Evolutionary conservation across 1,140 invertebrate genomes (phyloP), one percentile per base, ranked within the genome.

Genomic region (Drosophila kepulauana): DNA sequence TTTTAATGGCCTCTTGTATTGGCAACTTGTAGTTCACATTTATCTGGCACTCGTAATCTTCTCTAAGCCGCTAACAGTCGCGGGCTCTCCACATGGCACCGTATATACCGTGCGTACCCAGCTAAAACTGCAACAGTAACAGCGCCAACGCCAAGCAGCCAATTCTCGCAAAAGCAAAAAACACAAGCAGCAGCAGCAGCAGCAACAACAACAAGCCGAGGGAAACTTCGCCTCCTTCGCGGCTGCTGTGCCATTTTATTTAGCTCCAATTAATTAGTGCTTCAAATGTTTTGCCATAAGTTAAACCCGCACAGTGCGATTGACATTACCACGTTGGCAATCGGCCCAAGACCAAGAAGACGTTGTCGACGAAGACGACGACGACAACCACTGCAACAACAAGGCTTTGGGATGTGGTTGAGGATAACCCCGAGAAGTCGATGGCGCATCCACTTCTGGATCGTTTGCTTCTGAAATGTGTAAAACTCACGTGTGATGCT

Each of bases 251-350:
- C 87, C 84, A 82, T 92, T 92, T 92, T 92, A 92, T 92, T 92
- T 92, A 92, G 91, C 89, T 92, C 91, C 91, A 92, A 92, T 92
- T 92, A 92, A 92, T 92, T 92, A 92, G 91, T 92, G 91, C 91
- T 92, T 92, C 85, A 91, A 92, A 92, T 92, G 91, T 92, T 89
- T 92, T 92, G 91, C 91, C 88, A 92, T 92, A 92, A 92, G 91
- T 92, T 92, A 89, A 82, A 78, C 86, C 86, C 85, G 81, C 81
- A 88, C 84, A 88, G 84, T 88, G 85, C 85, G 86, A 89, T 89
- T 89, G 85, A 89, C 85, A 89, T 89, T 89, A 85, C 85, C 81
- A 90, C 79, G 78, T 72, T 88, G 71, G 65, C 75, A 85, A 88
- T 88, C 84, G 80, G 72, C 70, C 69, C 57, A 74, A 46, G 48